Percentiles rank a stretch among this genome's conserved stretches.
Conservation (phyloP, 2,113 vertebrate genomes). For the Burhinus oedicnemus region DNA sequence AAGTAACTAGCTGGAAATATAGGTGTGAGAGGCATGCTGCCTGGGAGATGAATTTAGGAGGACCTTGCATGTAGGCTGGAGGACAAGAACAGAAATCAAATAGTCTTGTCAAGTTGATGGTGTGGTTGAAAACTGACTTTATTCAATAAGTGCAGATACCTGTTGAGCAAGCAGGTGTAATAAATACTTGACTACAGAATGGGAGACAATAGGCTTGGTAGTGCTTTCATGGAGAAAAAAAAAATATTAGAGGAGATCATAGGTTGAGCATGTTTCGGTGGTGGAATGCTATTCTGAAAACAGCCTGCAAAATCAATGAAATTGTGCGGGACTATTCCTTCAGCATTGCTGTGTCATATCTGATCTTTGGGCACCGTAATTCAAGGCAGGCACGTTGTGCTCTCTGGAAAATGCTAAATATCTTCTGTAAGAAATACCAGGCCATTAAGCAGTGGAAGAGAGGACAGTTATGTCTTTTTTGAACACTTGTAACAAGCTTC, state of each 20-base stretch:
- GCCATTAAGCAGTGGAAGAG: not conserved
- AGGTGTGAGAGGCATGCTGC: not conserved
- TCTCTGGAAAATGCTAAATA: not conserved
- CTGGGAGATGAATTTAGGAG: not conserved
- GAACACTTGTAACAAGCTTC: not conserved
- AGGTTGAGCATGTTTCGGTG: not conserved
- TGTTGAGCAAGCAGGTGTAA: not conserved
- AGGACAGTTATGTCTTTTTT: not conserved
- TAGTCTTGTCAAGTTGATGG: not conserved
- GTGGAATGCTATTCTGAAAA: not conserved
- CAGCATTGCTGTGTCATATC: not conserved
- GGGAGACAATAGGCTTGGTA: not conserved
- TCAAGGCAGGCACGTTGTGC: not conserved
- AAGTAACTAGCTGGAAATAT: not conserved
- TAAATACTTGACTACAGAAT: not conserved
- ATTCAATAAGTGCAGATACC: not conserved
- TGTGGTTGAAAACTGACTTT: not conserved
- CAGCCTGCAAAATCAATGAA: not conserved
- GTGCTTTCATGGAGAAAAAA: not conserved
- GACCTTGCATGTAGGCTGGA: not conserved
- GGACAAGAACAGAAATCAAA: not conserved
- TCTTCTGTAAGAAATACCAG: not conserved
- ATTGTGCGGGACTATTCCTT: not conserved
- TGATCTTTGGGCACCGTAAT: not conserved
- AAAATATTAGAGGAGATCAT: not conserved